phyloP scores from a whole-genome alignment of 2,888 invertebrate genomes.

The Lasioglossum oenotherae region DNA sequence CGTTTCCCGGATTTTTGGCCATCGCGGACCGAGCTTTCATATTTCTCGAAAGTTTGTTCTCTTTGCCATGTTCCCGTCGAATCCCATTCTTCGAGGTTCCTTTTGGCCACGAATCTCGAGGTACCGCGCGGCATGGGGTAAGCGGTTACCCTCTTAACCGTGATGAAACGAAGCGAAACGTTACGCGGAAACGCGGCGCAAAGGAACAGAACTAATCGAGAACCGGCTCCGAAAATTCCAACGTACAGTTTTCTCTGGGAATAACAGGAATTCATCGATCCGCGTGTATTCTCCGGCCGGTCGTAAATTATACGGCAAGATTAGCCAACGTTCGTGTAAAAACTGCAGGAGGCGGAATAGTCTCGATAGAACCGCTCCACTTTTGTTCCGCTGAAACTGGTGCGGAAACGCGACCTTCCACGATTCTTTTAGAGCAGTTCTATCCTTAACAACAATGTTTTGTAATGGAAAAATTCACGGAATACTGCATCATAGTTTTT shows the following conservation, averaged over 20 bases:
- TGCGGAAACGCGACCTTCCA: not conserved
- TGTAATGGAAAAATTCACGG: not conserved
- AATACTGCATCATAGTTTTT: not conserved
- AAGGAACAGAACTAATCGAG: not conserved
- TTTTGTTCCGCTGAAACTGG: not conserved
- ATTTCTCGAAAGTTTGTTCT: not conserved
- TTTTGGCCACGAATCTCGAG: not conserved
- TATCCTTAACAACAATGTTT: not conserved
- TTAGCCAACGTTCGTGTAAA: not conserved
- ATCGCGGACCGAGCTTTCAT: not conserved
- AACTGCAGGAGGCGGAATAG: not conserved
- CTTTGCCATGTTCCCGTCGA: too few relatives aligned
- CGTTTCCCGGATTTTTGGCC: not conserved
- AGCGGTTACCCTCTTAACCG: not conserved
- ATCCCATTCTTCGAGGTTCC: not conserved
- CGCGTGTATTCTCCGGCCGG: not conserved
- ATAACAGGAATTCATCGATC: not conserved
- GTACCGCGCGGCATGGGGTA: not conserved
- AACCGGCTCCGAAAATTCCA: not conserved
- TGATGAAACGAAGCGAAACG: not conserved
- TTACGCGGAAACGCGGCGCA: not conserved
- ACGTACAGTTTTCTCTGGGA: not conserved
- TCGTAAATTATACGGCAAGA: not conserved
- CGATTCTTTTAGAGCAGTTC: not conserved
- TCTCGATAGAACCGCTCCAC: not conserved